These are phyloP conservation scores for Tyrannus savana DNA, from an alignment of 2,113 vertebrate species.

Conservation along the genomic window DNA sequence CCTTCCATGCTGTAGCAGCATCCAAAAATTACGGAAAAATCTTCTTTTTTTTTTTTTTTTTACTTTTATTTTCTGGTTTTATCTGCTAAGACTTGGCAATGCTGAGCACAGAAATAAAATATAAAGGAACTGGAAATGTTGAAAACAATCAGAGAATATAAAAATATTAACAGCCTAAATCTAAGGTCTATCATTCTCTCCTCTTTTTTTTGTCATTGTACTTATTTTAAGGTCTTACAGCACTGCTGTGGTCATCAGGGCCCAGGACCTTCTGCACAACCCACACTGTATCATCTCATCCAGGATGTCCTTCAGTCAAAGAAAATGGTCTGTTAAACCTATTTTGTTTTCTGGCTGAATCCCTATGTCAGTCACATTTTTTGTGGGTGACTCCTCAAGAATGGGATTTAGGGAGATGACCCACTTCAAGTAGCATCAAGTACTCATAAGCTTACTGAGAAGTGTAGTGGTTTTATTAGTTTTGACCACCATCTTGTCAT, in stretches of 20 bases:
- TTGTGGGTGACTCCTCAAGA: not conserved
- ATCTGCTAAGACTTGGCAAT: not conserved
- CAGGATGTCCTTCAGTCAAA: not conserved
- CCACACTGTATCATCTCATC: not conserved
- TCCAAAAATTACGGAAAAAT: not conserved
- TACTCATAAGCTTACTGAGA: not conserved
- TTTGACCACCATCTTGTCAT: not conserved
- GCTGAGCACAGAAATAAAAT: not conserved
- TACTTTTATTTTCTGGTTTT: not conserved
- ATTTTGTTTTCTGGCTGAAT: not conserved
- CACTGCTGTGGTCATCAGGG: accelerated
- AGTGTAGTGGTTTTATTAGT: not conserved
- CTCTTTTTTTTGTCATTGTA: not conserved
- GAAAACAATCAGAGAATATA: not conserved
- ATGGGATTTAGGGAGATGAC: not conserved
- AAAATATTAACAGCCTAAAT: not conserved
- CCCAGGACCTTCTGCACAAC: not conserved
- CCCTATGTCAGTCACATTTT: not conserved
- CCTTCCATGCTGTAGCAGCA: not conserved
- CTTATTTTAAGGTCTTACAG: not conserved
- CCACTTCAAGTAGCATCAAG: not conserved
- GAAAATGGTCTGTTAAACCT: not conserved
- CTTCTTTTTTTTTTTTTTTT: not conserved
- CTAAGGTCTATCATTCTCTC: not conserved
- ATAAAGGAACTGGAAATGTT: not conserved